Base-by-base conservation (phyloP, 2,113 vertebrate species). In the Alexandromys fortis region DNA sequence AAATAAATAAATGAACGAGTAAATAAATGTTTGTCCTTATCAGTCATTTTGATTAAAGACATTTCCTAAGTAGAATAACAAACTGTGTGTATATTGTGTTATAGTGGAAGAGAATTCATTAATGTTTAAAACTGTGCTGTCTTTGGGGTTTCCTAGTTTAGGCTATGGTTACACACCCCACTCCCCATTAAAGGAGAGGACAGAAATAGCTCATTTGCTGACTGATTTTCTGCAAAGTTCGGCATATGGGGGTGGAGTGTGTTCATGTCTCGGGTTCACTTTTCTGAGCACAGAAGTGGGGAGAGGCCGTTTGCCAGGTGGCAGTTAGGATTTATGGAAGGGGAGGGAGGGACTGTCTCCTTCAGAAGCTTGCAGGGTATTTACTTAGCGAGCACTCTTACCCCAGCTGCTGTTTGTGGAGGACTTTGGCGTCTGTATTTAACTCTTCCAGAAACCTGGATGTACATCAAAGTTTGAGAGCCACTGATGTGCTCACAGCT, bases 41-140 rank as follows among this genome's bases (percentile, higher is more conserved):
- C 17, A 77, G 4, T 89, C 90, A 52, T 49, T 93, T 93, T 94
- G 42, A 77, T 63, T 63, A 89, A 76, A 52, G 75, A 61, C 72
- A 86, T 42, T 28, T 95, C n/a, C 85, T 52, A 28, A 35, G 42
- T 78, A 83, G 81, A 83, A 13, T 75, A 89, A 38, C 12, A 65
- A 55, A 65, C 24, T 63, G 14, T 72, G 2, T 67, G 1, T 89
- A 16, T 83, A 21, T 58, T 75, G 35, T 81, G 49, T 88, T 89
- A 45, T 45, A 63, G 33, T 65, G 28, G 52, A 70, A 77, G 52
- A 73, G 33, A 63, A n/a, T 86, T 47, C 70, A 68, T 19, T 73
- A 33, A 68, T 91, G 49, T 79, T 79, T n/a, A 52, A 86, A 93
- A 49, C 33, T n/a, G 26, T 26, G 22, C 67, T 45, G 33, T 73